Conservation (phyloP, 2,797 vertebrate genomes). For the Sebastes dallii region DNA sequence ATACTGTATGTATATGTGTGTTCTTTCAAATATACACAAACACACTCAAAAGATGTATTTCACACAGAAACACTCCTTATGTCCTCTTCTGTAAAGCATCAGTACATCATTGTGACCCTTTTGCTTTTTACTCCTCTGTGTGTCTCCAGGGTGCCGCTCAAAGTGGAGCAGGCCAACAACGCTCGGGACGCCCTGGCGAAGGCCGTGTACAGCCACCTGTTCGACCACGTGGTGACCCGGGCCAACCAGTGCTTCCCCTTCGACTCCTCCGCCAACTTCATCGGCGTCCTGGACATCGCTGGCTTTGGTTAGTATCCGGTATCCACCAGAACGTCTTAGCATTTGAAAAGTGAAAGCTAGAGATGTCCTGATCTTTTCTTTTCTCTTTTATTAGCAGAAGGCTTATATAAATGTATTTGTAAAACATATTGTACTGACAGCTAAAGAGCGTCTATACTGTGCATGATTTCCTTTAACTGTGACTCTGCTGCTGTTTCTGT, state of each 20-base stretch:
- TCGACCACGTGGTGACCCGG: slow-evolving; percentile 96
- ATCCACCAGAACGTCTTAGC: background rate
- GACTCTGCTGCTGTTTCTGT: background rate
- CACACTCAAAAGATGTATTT: too few relatives aligned
- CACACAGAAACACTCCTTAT: too few relatives aligned
- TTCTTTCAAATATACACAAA: too few relatives aligned
- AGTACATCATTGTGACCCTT: background rate
- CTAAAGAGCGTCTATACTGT: too few relatives aligned
- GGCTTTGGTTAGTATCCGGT: slow-evolving; percentile 87
- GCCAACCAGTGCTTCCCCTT: slow-evolving; percentile 98
- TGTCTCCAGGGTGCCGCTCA: slow-evolving; percentile 89
- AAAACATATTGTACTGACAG: too few relatives aligned
- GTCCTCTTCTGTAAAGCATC: too few relatives aligned
- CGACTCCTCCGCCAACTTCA: slow-evolving; percentile 92
- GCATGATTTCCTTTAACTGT: background rate
- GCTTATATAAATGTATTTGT: too few relatives aligned
- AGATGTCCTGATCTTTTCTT: background rate
- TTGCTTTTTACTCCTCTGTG: background rate
- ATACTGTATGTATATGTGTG: too few relatives aligned
- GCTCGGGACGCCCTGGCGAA: slow-evolving; percentile 96
- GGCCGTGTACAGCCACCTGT: slow-evolving; percentile 94
- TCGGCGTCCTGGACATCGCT: slow-evolving; percentile 97
- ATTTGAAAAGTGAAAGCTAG: background rate
- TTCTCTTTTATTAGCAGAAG: too few relatives aligned
- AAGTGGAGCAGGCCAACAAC: slow-evolving; percentile 96